Evolutionary conservation across 2,888 invertebrate genomes (phyloP).

Genomic region (Nezara viridula): DNA sequence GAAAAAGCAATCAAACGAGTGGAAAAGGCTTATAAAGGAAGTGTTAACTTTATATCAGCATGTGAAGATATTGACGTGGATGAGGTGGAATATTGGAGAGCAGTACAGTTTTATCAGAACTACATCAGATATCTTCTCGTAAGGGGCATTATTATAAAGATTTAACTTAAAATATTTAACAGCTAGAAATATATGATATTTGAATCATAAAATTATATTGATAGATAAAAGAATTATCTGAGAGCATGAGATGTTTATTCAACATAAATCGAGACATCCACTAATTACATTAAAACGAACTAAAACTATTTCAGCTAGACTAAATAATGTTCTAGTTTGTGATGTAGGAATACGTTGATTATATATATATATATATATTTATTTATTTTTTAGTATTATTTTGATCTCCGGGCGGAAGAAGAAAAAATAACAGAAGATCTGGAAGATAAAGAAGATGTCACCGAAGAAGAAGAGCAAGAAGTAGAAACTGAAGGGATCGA

Average conservation of each 20-base stretch:
- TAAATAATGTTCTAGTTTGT: too few species aligned
- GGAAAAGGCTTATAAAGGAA: not conserved
- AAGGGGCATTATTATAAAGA: not conserved
- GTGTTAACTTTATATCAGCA: not conserved
- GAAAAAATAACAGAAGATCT: not conserved
- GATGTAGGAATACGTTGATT: not conserved
- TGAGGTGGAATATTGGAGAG: not conserved
- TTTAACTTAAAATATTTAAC: too few species aligned
- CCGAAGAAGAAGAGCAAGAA: not conserved
- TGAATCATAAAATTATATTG: too few species aligned
- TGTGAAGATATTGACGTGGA: not conserved
- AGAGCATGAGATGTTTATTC: too few species aligned
- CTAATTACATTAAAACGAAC: too few species aligned
- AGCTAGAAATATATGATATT: too few species aligned
- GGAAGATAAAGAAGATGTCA: not conserved
- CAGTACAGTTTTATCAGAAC: not conserved
- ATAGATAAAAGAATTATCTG: too few species aligned
- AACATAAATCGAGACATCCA: too few species aligned
- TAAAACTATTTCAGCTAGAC: too few species aligned
- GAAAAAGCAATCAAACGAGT: not conserved
- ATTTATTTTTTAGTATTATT: not conserved
- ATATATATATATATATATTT: not conserved
- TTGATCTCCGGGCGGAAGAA: not conserved
- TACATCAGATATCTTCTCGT: constrained; percentile 22
- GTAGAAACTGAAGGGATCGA: not conserved